These are phyloP conservation scores for Alouatta palliata DNA, from an alignment of 2,113 vertebrate genomes.

Conservation along the genomic window DNA sequence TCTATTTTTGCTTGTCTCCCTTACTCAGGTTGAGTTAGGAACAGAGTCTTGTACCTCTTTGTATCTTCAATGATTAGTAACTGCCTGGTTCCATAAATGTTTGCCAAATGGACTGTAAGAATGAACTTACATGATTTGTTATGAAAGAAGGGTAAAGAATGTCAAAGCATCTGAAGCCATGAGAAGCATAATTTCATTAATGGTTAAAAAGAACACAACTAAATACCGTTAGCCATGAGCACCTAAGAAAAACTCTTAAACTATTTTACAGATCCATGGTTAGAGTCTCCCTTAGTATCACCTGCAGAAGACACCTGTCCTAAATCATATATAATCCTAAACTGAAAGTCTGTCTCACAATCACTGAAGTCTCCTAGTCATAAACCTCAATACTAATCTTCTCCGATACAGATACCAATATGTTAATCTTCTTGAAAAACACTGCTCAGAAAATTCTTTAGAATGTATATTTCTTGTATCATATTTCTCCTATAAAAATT, in stretches of 20 bases:
- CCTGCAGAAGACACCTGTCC: neutral
- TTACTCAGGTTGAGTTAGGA: neutral
- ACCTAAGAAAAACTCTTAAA: conserved; percentile 7
- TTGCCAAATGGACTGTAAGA: neutral
- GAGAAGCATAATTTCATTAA: neutral
- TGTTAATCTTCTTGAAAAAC: neutral
- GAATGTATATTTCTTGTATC: neutral
- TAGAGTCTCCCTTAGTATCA: neutral
- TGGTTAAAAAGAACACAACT: neutral
- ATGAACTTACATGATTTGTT: neutral
- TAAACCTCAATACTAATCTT: neutral
- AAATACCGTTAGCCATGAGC: neutral
- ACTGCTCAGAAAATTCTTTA: neutral
- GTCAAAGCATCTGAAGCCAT: neutral
- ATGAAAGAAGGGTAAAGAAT: neutral
- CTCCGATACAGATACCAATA: neutral
- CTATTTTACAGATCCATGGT: neutral
- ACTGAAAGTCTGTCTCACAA: neutral
- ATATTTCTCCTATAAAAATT: neutral
- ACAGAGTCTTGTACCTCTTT: neutral
- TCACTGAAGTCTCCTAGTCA: neutral
- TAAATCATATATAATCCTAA: neutral
- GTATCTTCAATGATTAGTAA: neutral
- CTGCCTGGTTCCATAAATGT: neutral
- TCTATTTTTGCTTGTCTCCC: neutral